Evolutionary conservation across 1,140 invertebrate genomes (phyloP), one percentile per base, ranked within the genome.

Genomic region (Melipona quadrifasciata): DNA sequence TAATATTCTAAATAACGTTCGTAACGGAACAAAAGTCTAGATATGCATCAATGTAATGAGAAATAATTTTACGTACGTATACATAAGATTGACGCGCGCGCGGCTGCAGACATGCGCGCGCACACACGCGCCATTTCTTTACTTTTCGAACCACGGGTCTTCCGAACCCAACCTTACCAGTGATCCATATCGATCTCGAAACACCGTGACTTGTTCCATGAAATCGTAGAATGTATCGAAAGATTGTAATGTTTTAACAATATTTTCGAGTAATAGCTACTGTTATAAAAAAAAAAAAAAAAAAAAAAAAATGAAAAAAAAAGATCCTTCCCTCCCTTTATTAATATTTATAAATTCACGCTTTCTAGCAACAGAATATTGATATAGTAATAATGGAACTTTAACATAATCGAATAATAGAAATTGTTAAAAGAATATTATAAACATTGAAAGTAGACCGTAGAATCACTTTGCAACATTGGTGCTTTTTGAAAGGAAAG

Each of bases 1-100:
- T 91, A 91, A 91, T 92, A 91, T 92, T 91, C 91, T 92, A 92
- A 92, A 91, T 91, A 90, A 90, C 87, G 90, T 88, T 89, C 83
- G 78, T 91, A 91, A 86, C 75, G 80, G 86, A 91, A 91, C 86
- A 89, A 91, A 89, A 91, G 87, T 91, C 86, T 91, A 91, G 86
- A 89, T 91, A 89, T 84, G 87, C 85, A 82, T 90, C 87, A 86
- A 73, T 87, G 86, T 89, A 86, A 91, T 86, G 86, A 76, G 80
- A 76, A 89, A 89, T 91, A 91, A 91, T 75, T 91, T 89, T 91
- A 91, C 89, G 88, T 91, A 91, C 85, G 87, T 89, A 89, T 90
- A 91, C 87, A 80, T 90, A 90, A 90, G 78, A 81, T 84, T 72
- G 74, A 85, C 82, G 79, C 84, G 80, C 55, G 65, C 57, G 77